Base-by-base conservation (phyloP, 2,888 invertebrate species). In the Harpagoxenus sublaevis region DNA sequence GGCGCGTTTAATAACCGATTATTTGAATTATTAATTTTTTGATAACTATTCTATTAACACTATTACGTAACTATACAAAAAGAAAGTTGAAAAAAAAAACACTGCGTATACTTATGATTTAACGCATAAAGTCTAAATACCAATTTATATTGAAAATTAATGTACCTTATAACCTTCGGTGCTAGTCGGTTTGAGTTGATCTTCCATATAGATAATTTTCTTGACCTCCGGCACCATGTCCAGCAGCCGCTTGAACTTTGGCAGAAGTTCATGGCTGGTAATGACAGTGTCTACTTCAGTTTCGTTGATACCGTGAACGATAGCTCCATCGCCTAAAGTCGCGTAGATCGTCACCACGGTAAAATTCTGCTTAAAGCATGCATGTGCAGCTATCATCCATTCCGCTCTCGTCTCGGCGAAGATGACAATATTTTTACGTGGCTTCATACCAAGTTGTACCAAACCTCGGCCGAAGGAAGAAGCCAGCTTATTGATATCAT, bases 321-420 rank as follows among this genome's bases (percentile, higher is more conserved):
- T 98, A 2, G 99, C 99, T 9, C 99, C 99, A 94, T 99, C 99
- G 53, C 99, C 99, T 18, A 99, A 96, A 0, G 99, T 99, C 1
- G 99, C 98, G 95, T 99, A 99, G 91, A 99, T 97, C 0, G 99
- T 99, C 3, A 99, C 99, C 93, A 99, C 98, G 96, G 96, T 87
- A 92, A 95, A 87, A 88, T 98, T 98, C 95, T 98, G 98, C 94
- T 98, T 98, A 96, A 99, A 99, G 95, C 99, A 98, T 78, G 99
- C 99, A 94, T 99, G 98, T 0, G 99, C 99, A 0, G 99, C 98
- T 73, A 99, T 96, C 97, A 99, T 98, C 99, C 99, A 99, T 95
- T 99, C 99, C 70, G 98, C 98, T 91, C 99, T 96, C 0, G 99
- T 99, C 96, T 99, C 99, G 0, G 99, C 99, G 96, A 99, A 99